Percentiles rank a stretch among this genome's conserved stretches.
phyloP scores from a whole-genome alignment of 2,888 invertebrate species.

The Pammene aurita region DNA sequence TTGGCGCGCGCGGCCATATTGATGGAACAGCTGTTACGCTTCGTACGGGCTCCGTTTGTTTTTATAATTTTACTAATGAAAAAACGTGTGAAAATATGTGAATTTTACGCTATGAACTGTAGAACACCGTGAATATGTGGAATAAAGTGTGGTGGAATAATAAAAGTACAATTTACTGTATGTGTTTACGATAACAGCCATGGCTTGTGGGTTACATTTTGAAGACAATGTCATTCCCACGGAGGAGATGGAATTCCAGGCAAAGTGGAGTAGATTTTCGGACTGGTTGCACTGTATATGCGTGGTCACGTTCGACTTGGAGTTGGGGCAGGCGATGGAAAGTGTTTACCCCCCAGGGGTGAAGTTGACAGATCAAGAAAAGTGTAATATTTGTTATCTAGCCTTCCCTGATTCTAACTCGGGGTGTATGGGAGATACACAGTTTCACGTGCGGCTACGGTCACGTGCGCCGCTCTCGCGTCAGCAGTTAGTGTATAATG shows the following conservation, averaged over 20 bases:
- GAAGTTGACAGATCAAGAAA: slow-evolving; percentile 91
- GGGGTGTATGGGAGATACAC: slow-evolving; percentile 99
- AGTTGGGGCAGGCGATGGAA: slow-evolving; percentile 99
- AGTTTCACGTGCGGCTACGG: slow-evolving; percentile 96
- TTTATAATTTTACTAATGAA: slow-evolving; percentile 59
- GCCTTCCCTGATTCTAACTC: slow-evolving; percentile 99
- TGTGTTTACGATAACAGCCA: slow-evolving; percentile 58
- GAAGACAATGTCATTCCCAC: slow-evolving; percentile 65
- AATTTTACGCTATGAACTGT: slow-evolving; percentile 45
- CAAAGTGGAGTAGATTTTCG: slow-evolving; percentile 89
- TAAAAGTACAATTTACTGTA: slow-evolving; percentile 49
- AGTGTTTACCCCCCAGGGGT: slow-evolving; percentile 92
- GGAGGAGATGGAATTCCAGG: slow-evolving; percentile 70
- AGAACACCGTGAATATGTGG: slow-evolving; percentile 58
- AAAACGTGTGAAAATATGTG: slow-evolving; percentile 53
- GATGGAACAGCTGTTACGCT: slow-evolving; percentile 77
- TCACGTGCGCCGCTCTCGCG: slow-evolving; percentile 79
- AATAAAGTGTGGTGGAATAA: slow-evolving; percentile 49
- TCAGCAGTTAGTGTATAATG: slow-evolving; percentile 88
- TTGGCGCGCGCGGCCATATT: slow-evolving; percentile 81
- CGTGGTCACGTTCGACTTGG: slow-evolving; percentile 99
- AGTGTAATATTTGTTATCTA: slow-evolving; percentile 97
- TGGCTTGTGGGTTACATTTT: slow-evolving; percentile 74
- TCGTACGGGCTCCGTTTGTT: slow-evolving; percentile 63
- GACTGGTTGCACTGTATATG: slow-evolving; percentile 99